Evolutionary conservation across 35 echinoderm and acorn worm species (phyloP), one percentile per base, ranked within the genome.

Genomic region (Heliocidaris erythrogramma): DNA sequence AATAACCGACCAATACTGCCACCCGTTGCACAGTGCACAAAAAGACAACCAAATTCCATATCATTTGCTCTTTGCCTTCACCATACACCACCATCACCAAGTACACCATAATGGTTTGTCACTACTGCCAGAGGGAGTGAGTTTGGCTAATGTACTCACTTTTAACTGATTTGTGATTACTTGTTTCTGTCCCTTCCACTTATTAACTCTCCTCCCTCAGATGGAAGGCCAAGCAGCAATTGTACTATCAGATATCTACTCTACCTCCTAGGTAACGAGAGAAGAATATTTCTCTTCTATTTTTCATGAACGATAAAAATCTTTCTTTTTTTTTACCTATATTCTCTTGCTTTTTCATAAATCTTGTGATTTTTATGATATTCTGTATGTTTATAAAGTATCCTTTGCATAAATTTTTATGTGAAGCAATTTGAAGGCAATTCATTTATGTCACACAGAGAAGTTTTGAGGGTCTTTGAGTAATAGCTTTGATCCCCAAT

Each of bases 191-290:
- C 86, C 86, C 94, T 91, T 95, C 88, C 86, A 50, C 86, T 95
- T 85, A 85, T 94, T 95, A 95, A 95, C 94, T 95, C 86, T 90
- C 96, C 93, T 49, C 86, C 96, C 59, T 90, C 48, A 97, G 96
- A 97, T 85, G 96, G 96, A 97, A 97, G 60, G 94, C 94, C 91
- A 97, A 95, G 85, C 96, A 94, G 42, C 96, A 97, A 92, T 90
- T 97, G 85, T 97, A 97, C 96, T 97, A 95, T 97, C 95, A 97
- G 96, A 97, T 97, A 60, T 91, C 94, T 91, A 97, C 94, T 92
- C 78, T 92, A 93, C 49, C 92, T 52, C 92, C 96, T 97, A 97
- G 96, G 96, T 97, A 97, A 97, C 53, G 49, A 59, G 47, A 52
- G 49, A 30, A 30, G 50, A 59, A 7, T 56, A 24, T 92, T 50